Evolutionary conservation across 2,888 invertebrate species (phyloP), one percentile per base, ranked within the genome.

Genomic region (Hyles lineata): DNA sequence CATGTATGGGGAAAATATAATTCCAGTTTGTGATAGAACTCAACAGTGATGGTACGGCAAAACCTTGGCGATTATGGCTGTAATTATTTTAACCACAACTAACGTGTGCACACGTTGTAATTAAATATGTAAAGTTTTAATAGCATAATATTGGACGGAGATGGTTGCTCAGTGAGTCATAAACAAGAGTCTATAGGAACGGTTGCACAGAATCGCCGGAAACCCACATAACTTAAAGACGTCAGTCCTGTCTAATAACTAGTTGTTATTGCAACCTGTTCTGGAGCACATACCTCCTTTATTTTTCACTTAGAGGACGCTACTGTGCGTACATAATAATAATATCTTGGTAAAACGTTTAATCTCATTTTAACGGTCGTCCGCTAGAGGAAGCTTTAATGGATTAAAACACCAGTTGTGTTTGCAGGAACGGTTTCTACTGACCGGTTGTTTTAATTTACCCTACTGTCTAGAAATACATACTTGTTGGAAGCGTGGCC

Each of bases 151-250:
- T 21, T 21, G 8, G 9, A 43, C 23, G 2, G 23, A 15, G 50
- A 50, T 43, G 50, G 50, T 50, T 67, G 67, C 80, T 82, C 81
- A 81, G 82, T 87, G 87, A 90, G 80, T 85, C 86, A 82, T 81
- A 80, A 84, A 83, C 78, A 74, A 78, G 75, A 76, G 77, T 76
- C 74, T 74, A 77, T 78, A 82, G 78, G 79, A 82, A 81, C 80
- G 79, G 82, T 78, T 77, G 72, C 78, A 78, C 81, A 78, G 84
- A 83, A 85, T 83, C 83, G 78, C 87, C 89, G 92, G 92, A 93
- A 92, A 89, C 85, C 82, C 84, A 85, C 75, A 85, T 83, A 80
- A 82, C 82, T 82, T 78, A 75, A 71, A 81, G 84, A 82, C 80
- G 67, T 63, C 67, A 50, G 82, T 83, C 77, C 55, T 70, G 79